A percentile compares a stretch with the other conserved stretches of the same genome.
phyloP scores from a whole-genome alignment of 2,113 vertebrate genomes.

The Glaucidium brasilianum region DNA sequence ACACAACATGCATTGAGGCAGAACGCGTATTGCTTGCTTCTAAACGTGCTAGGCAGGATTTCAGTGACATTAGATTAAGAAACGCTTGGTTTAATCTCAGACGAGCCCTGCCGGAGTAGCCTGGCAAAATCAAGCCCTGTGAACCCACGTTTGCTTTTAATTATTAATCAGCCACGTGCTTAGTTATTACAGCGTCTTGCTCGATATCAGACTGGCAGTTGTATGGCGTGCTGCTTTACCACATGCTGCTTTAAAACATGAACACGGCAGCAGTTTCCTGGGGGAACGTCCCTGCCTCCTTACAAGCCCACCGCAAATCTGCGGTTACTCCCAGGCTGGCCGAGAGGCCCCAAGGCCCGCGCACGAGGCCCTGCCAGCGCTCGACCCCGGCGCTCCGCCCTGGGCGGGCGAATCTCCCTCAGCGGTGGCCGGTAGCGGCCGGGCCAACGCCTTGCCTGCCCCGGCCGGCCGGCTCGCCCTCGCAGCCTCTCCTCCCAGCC shows the following conservation, averaged over 20 bases:
- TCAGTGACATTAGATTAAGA: rapidly evolving
- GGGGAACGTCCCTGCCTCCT: rapidly evolving
- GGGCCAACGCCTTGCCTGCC: too few species aligned
- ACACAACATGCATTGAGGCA: rapidly evolving
- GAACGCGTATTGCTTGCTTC: background rate
- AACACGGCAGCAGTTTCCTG: rapidly evolving
- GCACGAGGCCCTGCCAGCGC: background rate
- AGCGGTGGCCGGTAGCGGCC: background rate
- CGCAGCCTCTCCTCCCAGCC: too few species aligned
- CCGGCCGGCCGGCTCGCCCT: too few species aligned
- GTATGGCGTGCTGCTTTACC: too few species aligned
- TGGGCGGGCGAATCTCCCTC: too few species aligned
- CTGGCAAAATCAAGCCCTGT: background rate
- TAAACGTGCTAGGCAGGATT: rapidly evolving
- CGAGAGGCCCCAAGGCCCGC: background rate
- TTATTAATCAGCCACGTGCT: background rate
- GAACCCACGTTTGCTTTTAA: too few species aligned
- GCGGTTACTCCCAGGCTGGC: rapidly evolving
- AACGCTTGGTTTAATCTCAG: rapidly evolving
- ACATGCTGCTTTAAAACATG: rapidly evolving
- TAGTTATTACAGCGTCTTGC: rapidly evolving
- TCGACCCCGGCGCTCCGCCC: background rate
- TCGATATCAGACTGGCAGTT: rapidly evolving
- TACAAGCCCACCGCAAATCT: rapidly evolving
- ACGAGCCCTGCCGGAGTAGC: background rate